These are phyloP conservation scores for Macroramphosus scolopax DNA, from an alignment of 2,797 vertebrate genomes.

Conservation along the genomic window DNA sequence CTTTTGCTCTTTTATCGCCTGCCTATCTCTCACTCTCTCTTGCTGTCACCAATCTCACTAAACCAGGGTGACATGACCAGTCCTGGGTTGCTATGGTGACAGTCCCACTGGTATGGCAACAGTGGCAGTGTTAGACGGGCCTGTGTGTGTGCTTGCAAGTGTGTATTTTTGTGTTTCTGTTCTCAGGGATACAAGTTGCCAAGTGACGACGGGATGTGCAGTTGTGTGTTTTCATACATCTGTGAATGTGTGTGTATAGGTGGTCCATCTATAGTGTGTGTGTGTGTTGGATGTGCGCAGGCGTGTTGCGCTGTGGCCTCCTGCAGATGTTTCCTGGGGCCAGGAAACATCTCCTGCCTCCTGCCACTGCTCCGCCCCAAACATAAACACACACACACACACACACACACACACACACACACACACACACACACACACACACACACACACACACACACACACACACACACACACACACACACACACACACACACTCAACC, in stretches of 20 bases:
- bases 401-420: slow-evolving; percentile 64
- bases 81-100: slow-evolving; percentile 96
- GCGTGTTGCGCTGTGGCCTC: slow-evolving; percentile 52
- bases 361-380: slow-evolving; percentile 93
- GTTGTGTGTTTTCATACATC: slow-evolving; percentile 8
- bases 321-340: slow-evolving; percentile 97
- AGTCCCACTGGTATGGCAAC: slow-evolving; percentile 78
- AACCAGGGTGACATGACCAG: slow-evolving; percentile 86
- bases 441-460: slow-evolving; percentile 78
- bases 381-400: slow-evolving; percentile 56
- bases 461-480: slow-evolving; percentile 72
- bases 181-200: slow-evolving; percentile 33
- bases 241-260: slow-evolving; percentile 5
- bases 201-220: slow-evolving; percentile 28
- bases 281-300: slow-evolving; percentile 23
- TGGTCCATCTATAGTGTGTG: too few species aligned
- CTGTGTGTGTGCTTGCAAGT: slow-evolving; percentile 19
- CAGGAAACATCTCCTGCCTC: too few species aligned
- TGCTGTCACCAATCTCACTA: slow-evolving; percentile 65
- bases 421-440: too few species aligned
- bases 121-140: slow-evolving; percentile 35
- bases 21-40: slow-evolving; percentile 58
- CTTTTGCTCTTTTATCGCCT: slow-evolving; percentile 70
- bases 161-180: slow-evolving; percentile 23
- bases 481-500: slow-evolving; percentile 72